phyloP scores from a whole-genome alignment of 2,113 vertebrate species.

The Centrocercus urophasianus region DNA sequence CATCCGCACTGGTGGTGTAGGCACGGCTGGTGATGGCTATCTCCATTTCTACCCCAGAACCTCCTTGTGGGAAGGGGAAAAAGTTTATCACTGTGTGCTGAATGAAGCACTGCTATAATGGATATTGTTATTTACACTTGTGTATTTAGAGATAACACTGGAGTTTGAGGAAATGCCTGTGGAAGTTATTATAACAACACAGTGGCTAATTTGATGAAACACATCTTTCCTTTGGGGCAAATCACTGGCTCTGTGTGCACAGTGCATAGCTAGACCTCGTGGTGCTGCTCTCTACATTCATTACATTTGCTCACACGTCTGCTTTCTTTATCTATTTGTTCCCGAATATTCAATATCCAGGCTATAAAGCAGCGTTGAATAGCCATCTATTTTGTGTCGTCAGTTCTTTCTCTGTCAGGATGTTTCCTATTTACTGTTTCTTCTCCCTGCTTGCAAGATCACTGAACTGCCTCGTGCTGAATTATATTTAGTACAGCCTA shows the following conservation, averaged over 20 bases:
- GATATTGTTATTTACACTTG: slow-evolving; percentile 32
- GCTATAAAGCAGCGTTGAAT: not conserved
- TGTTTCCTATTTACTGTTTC: not conserved
- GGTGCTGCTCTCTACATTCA: not conserved
- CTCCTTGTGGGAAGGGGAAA: not conserved
- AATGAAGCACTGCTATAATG: not conserved
- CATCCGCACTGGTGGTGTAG: not conserved
- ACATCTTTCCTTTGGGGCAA: not conserved
- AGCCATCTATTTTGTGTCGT: not conserved
- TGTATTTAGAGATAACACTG: not conserved
- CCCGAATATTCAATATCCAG: not conserved
- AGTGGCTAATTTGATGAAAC: not conserved
- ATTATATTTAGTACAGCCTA: not conserved
- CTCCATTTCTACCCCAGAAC: not conserved
- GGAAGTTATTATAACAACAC: not conserved
- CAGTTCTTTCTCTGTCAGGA: slow-evolving; percentile 1
- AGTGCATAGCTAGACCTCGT: not conserved
- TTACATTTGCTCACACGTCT: not conserved
- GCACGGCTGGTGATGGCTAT: not conserved
- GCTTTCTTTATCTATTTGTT: not conserved
- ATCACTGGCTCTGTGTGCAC: not conserved
- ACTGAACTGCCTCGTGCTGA: not conserved
- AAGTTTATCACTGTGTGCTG: not conserved
- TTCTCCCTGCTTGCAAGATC: not conserved
- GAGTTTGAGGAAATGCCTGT: slow-evolving; percentile 22